These are phyloP conservation scores for Drosophila niveifrons DNA, from an alignment of 2,888 invertebrate species.

Conservation along the genomic window DNA sequence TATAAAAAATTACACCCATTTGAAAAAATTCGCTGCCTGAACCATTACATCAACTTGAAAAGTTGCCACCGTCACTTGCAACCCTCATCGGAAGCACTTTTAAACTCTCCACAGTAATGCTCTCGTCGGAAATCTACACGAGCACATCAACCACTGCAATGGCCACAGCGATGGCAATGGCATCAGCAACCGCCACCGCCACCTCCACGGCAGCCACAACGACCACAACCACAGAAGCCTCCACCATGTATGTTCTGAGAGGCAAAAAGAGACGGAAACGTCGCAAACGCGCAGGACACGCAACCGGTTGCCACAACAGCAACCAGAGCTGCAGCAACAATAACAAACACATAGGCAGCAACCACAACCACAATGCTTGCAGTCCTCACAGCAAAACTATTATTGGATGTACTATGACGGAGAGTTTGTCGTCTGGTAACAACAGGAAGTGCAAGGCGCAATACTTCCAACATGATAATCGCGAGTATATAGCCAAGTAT, in stretches of 20 bases:
- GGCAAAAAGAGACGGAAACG: constrained; percentile 71
- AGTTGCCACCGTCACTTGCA: constrained; percentile 14
- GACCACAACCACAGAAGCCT: constrained; percentile 51
- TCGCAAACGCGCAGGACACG: constrained; percentile 70
- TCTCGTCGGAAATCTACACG: constrained; percentile 72
- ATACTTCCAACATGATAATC: constrained; percentile 84
- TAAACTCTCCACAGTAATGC: constrained; percentile 60
- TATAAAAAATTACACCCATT: constrained; percentile 5
- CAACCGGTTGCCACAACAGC: constrained; percentile 30
- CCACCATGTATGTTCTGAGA: constrained; percentile 62
- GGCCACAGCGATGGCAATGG: constrained; percentile 45
- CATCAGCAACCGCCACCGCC: constrained; percentile 39
- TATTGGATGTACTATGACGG: constrained; percentile 21
- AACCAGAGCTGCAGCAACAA: not conserved
- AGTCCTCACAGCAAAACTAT: constrained; percentile 10
- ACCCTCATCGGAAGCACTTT: constrained; percentile 23
- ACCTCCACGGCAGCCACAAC: constrained; percentile 47
- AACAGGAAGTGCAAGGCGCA: constrained; percentile 75
- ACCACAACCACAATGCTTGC: constrained; percentile 5
- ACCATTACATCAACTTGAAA: constrained; percentile 1
- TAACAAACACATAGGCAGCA: constrained; percentile 19
- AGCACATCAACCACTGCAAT: constrained; percentile 53
- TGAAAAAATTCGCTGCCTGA: constrained; percentile 1
- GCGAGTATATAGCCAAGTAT: constrained; percentile 73
- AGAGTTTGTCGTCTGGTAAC: constrained; percentile 32